Evolutionary conservation across 1,140 invertebrate species (phyloP).

Genomic region (Euglossa dilemma): DNA sequence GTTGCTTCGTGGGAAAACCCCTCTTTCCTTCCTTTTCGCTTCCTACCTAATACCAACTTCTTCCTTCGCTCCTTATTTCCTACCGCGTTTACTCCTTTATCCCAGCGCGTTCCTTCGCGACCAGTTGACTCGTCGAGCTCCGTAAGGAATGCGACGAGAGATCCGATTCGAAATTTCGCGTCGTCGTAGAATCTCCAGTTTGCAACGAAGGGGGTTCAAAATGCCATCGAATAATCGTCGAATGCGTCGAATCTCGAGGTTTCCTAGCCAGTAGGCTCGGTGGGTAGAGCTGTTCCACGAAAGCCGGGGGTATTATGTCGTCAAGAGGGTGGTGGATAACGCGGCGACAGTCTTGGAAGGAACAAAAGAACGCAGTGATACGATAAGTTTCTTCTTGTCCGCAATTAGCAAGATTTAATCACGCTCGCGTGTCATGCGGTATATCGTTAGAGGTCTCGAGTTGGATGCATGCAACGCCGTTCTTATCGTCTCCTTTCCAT

Average conservation of each 20-base stretch:
- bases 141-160: too few species aligned
- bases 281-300: too few species aligned
- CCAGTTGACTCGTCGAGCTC: too few species aligned
- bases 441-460: conserved; percentile 22
- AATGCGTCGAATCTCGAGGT: too few species aligned
- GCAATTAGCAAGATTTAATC: conserved; percentile 46
- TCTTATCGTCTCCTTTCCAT: conserved; percentile 30
- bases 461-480: conserved; percentile 8
- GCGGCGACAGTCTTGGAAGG: neutral
- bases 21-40: conserved; percentile 13
- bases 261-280: too few species aligned
- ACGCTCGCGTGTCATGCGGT: conserved; percentile 24
- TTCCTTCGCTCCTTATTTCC: neutral
- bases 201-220: too few species aligned
- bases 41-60: too few species aligned
- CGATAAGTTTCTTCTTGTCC: conserved; percentile 30
- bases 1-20: conserved; percentile 58
- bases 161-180: too few species aligned
- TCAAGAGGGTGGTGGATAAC: neutral
- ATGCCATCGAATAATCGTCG: too few species aligned
- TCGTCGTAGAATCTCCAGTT: too few species aligned
- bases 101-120: too few species aligned
- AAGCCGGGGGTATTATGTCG: neutral
- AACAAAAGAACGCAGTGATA: conserved; percentile 7
- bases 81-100: too few species aligned